Percentiles rank a stretch among this genome's conserved stretches.
These are phyloP conservation scores for Seira sanloemensis DNA, from an alignment of 2,888 invertebrate species.

Conservation along the genomic window DNA sequence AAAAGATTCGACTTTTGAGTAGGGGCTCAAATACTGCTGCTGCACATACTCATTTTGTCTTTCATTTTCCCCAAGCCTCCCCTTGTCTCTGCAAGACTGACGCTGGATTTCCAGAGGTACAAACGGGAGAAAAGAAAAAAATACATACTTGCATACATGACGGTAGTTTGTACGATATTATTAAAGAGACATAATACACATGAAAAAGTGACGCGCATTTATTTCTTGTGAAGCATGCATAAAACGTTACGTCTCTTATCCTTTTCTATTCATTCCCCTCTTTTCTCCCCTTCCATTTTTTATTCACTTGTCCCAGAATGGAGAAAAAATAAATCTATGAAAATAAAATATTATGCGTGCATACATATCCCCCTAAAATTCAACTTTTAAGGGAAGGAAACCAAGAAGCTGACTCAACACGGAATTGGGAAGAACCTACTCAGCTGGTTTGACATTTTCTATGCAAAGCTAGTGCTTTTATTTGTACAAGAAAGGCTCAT, in stretches of 20 bases:
- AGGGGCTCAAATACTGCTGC: too few species aligned
- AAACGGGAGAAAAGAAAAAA: too few species aligned
- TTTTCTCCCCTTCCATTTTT: background rate
- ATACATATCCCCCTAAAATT: background rate
- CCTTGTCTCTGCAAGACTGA: too few species aligned
- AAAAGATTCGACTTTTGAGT: too few species aligned
- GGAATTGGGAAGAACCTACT: slow-evolving; percentile 5
- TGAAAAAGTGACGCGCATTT: too few species aligned
- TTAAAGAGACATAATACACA: background rate
- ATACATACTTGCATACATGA: background rate
- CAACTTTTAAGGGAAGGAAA: background rate
- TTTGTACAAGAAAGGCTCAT: too few species aligned
- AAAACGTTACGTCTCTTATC: background rate
- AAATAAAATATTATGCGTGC: slow-evolving; percentile 26
- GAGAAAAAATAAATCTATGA: slow-evolving; percentile 26
- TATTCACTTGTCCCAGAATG: background rate
- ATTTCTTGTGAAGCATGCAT: too few species aligned
- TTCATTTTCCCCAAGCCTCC: too few species aligned
- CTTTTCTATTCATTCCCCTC: slow-evolving; percentile 15
- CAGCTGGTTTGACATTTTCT: too few species aligned
- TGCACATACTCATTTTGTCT: too few species aligned
- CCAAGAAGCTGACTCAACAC: background rate
- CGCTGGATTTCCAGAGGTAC: too few species aligned
- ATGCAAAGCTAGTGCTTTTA: too few species aligned
- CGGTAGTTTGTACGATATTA: background rate